These are phyloP conservation scores for Drosophila multiciliata DNA, from an alignment of 2,888 invertebrate species.

Conservation along the genomic window DNA sequence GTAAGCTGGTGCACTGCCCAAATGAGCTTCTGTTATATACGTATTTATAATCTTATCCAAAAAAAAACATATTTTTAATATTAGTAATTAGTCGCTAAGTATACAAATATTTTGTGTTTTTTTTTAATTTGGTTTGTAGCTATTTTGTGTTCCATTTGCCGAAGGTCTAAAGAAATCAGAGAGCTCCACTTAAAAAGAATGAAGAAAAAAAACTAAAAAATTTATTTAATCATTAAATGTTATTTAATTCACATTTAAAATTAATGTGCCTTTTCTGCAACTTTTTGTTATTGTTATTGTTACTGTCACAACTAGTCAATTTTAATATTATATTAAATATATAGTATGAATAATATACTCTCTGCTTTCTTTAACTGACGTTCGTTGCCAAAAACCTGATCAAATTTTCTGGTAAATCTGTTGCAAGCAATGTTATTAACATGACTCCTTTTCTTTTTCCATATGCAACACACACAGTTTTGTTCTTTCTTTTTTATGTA, in stretches of 20 bases:
- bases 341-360: not conserved
- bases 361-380: constrained; percentile 33
- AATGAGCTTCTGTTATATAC: constrained; percentile 55
- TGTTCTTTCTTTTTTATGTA: constrained; percentile 33
- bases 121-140: constrained; percentile 21
- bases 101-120: constrained; percentile 3
- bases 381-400: not conserved
- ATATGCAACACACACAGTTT: constrained; percentile 14
- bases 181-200: not conserved
- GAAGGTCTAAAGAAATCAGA: constrained; percentile 28
- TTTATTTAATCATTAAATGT: not conserved
- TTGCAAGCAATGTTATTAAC: constrained; percentile 64
- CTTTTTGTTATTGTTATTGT: not conserved
- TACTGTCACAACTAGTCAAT: not conserved
- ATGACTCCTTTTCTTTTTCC: constrained; percentile 42
- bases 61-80: constrained; percentile 1
- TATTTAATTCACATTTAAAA: not conserved
- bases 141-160: constrained; percentile 17
- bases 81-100: constrained; percentile 47
- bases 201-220: not conserved
- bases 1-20: constrained; percentile 76
- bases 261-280: not conserved
- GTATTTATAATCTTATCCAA: constrained; percentile 40
- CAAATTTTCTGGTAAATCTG: constrained; percentile 23
- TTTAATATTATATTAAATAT: not conserved